Conservation (phyloP, 2,888 invertebrate genomes). For the Amphipoea lucens region DNA sequence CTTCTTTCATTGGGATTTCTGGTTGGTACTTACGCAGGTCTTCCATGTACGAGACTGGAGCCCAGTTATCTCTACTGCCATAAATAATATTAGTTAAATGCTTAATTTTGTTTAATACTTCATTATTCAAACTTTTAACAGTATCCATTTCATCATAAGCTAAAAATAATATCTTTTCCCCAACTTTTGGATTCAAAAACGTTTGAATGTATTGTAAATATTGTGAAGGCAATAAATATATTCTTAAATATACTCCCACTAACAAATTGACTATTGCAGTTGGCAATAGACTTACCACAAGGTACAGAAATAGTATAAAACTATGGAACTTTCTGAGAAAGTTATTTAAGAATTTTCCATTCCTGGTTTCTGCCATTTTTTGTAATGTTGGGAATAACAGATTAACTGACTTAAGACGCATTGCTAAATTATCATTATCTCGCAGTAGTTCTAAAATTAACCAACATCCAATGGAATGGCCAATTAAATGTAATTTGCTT, state of each 20-base stretch:
- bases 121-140: conserved; percentile 92
- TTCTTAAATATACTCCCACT: conserved; percentile 89
- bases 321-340: conserved; percentile 85
- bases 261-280: conserved; percentile 85
- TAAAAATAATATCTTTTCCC: conserved; percentile 92
- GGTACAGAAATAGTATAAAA: conserved; percentile 81
- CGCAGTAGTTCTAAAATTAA: conserved; percentile 94
- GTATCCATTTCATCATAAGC: conserved; percentile 95
- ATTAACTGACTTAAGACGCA: conserved; percentile 91
- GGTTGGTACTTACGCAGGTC: conserved; percentile 88
- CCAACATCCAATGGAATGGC: conserved; percentile 98
- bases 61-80: conserved; percentile 95
- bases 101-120: conserved; percentile 92
- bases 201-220: conserved; percentile 88
- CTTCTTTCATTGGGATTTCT: conserved; percentile 75
- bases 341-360: conserved; percentile 93
- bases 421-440: conserved; percentile 87
- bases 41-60: conserved; percentile 93
- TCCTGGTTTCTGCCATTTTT: conserved; percentile 93
- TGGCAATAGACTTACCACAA: conserved; percentile 89
- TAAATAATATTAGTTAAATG: conserved; percentile 92
- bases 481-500: conserved; percentile 94
- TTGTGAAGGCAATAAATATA: conserved; percentile 86
- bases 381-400: conserved; percentile 97
- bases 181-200: conserved; percentile 90